phyloP scores from a whole-genome alignment of 2,797 vertebrate species.

The Rhynchotus rufescens region DNA sequence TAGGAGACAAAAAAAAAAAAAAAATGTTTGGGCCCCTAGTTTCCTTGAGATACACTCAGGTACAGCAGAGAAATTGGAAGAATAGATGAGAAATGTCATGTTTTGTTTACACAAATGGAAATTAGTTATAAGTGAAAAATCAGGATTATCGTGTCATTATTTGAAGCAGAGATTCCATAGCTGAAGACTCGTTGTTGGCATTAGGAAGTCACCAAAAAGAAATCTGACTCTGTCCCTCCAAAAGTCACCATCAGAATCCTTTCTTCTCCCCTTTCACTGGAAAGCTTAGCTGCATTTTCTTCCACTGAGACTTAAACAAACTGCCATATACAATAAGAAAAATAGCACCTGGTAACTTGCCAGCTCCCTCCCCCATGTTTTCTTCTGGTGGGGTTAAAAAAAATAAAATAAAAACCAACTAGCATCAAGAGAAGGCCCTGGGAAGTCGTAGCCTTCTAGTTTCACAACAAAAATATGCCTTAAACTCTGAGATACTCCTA shows the following conservation, averaged over 20 bases:
- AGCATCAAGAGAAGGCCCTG: no score
- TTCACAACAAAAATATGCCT: background rate
- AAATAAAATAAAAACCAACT: no score
- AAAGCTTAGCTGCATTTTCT: no score
- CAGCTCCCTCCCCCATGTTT: no score
- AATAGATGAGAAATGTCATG: background rate
- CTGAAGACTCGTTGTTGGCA: background rate
- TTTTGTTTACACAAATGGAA: background rate
- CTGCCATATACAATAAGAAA: no score
- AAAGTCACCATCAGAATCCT: no score
- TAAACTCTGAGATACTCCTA: fast-evolving
- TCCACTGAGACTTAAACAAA: no score
- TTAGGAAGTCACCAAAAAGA: background rate
- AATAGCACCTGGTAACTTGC: no score
- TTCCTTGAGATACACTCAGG: background rate
- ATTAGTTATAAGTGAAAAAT: background rate
- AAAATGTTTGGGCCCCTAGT: background rate
- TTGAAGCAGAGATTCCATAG: background rate
- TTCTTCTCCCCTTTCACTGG: no score
- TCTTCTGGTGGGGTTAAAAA: no score
- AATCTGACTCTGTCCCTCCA: no score
- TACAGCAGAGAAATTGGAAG: background rate
- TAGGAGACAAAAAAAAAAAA: background rate
- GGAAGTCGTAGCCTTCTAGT: background rate
- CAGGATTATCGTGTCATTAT: background rate